Conservation (phyloP, 1,140 invertebrate species). For the Octopus bimaculoides region DNA sequence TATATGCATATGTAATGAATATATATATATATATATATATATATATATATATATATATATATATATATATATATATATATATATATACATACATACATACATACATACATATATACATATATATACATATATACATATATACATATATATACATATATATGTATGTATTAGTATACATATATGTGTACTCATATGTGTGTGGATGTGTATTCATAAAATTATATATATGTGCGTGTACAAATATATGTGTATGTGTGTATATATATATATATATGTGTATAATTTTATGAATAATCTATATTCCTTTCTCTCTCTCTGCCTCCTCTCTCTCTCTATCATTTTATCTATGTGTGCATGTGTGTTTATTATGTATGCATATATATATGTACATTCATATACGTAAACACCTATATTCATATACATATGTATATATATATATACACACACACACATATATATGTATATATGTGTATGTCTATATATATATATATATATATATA, state of each 20-base stretch:
- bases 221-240: neutral
- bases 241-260: neutral
- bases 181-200: neutral
- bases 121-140: neutral
- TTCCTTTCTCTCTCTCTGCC: too few relatives aligned
- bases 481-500: neutral
- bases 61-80: conserved; percentile 1
- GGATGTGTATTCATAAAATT: neutral
- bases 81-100: conserved; percentile 2
- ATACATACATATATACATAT: neutral
- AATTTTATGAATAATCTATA: neutral
- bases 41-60: conserved; percentile 8
- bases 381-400: too few relatives aligned
- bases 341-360: too few relatives aligned
- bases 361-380: too few relatives aligned
- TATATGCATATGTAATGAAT: neutral
- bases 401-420: too few relatives aligned
- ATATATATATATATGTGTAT: neutral
- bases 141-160: neutral
- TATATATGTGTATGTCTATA: neutral
- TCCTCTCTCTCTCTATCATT: too few relatives aligned
- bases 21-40: neutral
- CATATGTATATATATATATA: neutral
- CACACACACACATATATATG: neutral
- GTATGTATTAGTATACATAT: neutral